Percentiles rank a stretch among this genome's conserved stretches.
Conservation (phyloP, 2,113 vertebrate species). For the Eulacestoma nigropectus region DNA sequence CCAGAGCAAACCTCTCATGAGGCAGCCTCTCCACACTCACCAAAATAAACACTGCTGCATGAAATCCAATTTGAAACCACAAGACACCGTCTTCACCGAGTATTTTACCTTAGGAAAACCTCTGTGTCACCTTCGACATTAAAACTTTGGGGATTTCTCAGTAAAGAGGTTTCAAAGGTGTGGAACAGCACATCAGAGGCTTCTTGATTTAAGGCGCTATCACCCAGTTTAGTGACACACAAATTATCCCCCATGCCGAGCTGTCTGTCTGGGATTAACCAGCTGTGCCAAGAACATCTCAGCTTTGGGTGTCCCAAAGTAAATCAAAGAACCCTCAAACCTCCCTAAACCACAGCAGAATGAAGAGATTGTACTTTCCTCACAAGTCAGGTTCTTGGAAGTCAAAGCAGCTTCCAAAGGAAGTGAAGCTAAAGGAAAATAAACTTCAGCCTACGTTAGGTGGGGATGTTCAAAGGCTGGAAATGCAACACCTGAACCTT, state of each 20-base stretch:
- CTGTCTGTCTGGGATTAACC: not conserved
- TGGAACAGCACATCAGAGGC: not conserved
- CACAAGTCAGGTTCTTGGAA: not conserved
- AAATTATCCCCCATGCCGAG: not conserved
- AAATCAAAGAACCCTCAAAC: conserved; percentile 4
- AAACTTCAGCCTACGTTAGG: not conserved
- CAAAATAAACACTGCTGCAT: not conserved
- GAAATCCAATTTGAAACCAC: not conserved
- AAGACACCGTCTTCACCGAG: accelerated
- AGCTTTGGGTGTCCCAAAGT: not conserved
- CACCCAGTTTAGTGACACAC: not conserved
- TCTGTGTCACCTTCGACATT: not conserved
- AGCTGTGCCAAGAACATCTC: not conserved
- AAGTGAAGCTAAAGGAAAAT: not conserved
- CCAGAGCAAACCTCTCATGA: not conserved
- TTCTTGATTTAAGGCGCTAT: not conserved
- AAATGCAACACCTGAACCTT: not conserved
- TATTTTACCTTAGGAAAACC: not conserved
- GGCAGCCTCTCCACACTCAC: not conserved
- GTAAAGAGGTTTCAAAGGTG: not conserved
- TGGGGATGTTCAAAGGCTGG: not conserved
- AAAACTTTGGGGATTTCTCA: not conserved
- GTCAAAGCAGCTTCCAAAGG: not conserved
- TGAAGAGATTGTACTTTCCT: not conserved
- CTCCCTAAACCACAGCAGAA: not conserved